Evolutionary conservation across 2,113 vertebrate species (phyloP).

Genomic region (Spea multiplicata): DNA sequence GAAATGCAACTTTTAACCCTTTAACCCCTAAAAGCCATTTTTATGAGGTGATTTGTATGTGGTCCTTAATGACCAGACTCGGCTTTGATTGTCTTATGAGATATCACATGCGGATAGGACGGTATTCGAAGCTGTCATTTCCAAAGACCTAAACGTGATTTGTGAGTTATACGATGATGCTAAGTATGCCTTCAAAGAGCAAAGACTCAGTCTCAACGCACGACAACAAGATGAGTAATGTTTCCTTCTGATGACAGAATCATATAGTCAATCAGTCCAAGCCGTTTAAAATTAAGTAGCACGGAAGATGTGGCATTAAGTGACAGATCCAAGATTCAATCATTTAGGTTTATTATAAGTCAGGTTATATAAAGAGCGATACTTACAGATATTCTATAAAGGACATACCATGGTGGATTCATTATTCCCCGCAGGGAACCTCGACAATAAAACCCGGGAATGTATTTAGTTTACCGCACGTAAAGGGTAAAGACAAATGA

Average conservation of each 20-base stretch:
- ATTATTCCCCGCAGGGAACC: not conserved
- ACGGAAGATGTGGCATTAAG: not conserved
- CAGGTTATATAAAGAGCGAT: not conserved
- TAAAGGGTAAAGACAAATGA: not conserved
- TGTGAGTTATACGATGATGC: conserved; percentile 18
- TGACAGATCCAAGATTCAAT: not conserved
- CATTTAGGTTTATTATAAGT: not conserved
- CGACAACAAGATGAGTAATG: conserved; percentile 26
- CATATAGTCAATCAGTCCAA: conserved; percentile 11
- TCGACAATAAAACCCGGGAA: not conserved
- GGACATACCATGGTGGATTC: not conserved
- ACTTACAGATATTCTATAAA: not conserved
- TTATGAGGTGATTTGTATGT: conserved; percentile 28
- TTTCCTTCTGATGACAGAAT: conserved; percentile 6
- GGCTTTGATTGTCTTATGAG: conserved; percentile 34
- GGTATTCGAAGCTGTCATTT: conserved; percentile 29
- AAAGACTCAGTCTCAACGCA: conserved; percentile 12
- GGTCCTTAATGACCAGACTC: conserved; percentile 19
- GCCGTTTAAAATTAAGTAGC: not conserved
- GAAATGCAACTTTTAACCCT: conserved; percentile 41
- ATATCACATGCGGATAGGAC: conserved; percentile 18
- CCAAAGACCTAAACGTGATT: conserved; percentile 8
- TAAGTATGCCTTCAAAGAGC: conserved; percentile 23
- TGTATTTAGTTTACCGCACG: not conserved
- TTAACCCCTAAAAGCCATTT: conserved; percentile 33